Base-by-base conservation (phyloP, 1,140 invertebrate genomes). In the Macrostomum lignano region DNA sequence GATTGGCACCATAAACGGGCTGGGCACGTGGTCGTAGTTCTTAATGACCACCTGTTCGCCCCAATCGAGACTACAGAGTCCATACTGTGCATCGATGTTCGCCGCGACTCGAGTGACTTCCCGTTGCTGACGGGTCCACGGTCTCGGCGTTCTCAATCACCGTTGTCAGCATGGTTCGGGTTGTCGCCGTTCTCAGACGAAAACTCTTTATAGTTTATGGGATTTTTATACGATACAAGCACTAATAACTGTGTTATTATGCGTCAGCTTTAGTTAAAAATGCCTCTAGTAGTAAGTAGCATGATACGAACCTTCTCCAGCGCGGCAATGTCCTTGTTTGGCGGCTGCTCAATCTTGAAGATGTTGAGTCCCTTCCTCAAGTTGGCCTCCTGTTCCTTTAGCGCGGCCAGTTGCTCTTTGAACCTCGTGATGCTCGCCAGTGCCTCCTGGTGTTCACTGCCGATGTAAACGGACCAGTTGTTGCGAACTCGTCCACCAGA, bases 311-410 rank as follows among this genome's bases (percentile, higher is more conserved):
- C 67, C 43, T 65, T 66, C 39, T 75, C 68, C 36, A 77, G 57
- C 44, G 60, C 64, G 25, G 55, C 60, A 15, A 77, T 55, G 41
- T 75, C 71, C 33, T 63, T 46, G 36, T 67, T 71, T 41, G 70
- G 69, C 17, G 69, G 67, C 22, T 69, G 63, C 43, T 65, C 69
- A 24, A 73, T 65, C 32, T 69, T 69, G 49, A 79, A 77, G 20
- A 74, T 66, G 5, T 57, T 60, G 25, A 76, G 58, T 41, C 73
- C 69, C 35, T 62, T 55, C 38, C 67, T 62, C 15, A 76, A 55
- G 31, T 64, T 51, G 32, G 60, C 57, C 47, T 75, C 72, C 44
- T 65, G 65, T 17, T 63, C 60, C 44, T 65, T 65, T 14, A 74
- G 52, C 1, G 55, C 52, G 13, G 65, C 54, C 2, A 73, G 50